Percentiles rank a stretch among this genome's conserved stretches.
Conservation (phyloP, 2,113 vertebrate species). For the Bufo bufo region DNA sequence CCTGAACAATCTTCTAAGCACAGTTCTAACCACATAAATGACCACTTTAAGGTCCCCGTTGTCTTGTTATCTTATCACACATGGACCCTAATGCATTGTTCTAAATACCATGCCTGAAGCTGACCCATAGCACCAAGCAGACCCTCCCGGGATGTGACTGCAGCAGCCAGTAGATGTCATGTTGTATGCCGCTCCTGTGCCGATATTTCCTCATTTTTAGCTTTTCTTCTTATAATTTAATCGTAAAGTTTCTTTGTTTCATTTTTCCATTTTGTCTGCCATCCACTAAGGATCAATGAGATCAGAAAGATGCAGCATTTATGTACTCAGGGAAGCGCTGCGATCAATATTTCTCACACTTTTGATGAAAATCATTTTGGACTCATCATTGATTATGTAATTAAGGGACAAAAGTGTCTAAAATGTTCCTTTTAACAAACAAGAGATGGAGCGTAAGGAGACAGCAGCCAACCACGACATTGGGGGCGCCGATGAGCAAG, state of each 20-base stretch:
- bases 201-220: no score
- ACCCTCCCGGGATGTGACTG: no score
- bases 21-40: no score
- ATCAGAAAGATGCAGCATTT: not conserved
- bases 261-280: not conserved
- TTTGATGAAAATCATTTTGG: slow-evolving; percentile 13
- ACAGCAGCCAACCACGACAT: not conserved
- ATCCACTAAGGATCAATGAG: not conserved
- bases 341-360: slow-evolving; percentile 3
- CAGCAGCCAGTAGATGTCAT: no score
- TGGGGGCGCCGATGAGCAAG: no score
- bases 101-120: no score
- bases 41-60: no score
- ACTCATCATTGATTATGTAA: slow-evolving; percentile 11
- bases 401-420: not conserved
- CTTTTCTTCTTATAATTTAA: not conserved
- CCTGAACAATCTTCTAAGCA: no score
- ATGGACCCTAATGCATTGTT: no score
- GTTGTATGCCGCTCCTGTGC: no score
- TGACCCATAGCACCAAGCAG: no score
- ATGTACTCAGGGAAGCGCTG: not conserved
- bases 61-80: no score
- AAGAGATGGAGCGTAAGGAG: not conserved
- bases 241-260: not conserved
- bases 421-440: not conserved